Base-by-base conservation (phyloP, 2,888 invertebrate genomes). In the Polyommatus icarus region DNA sequence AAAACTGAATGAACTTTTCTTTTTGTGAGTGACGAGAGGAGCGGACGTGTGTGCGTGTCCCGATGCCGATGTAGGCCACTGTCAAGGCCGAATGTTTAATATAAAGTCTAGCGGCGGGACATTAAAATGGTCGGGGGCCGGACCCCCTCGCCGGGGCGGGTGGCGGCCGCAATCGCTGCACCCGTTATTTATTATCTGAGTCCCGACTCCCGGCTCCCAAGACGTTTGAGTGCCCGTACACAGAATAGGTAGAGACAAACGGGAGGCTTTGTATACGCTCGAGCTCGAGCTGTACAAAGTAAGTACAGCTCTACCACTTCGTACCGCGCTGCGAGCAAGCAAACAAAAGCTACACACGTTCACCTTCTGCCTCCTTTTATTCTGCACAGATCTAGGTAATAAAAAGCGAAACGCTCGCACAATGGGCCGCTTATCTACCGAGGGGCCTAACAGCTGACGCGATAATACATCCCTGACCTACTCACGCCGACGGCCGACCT, bases 51-150 rank as follows among this genome's bases (percentile, higher is more conserved):
- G 91, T 92, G 92, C 90, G 92, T 92, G 92, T 91, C 89, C 90
- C 90, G 88, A 87, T 91, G 91, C 90, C 92, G 89, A 93, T 93
- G 93, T 94, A 92, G 94, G 94, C 92, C 94, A 94, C 86, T 93
- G 94, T 86, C 94, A 94, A 94, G 93, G 94, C 91, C 92, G 93
- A 93, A 93, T 94, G 93, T 93, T 94, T 94, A 93, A 93, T 93
- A 94, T 93, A 93, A 93, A 93, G 93, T 93, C 93, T 93, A 93
- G 92, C 91, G 92, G 88, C 91, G 92, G 90, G 90, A 93, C 93
- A 93, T 94, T 93, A 94, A 94, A 94, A 93, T 93, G 93, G 92
- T 93, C 92, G 91, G 90, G 89, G 92, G 89, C 90, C 87, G 87
- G 87, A 89, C 91, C 92, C 91, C 89, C 18, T 3, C 54, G 15